phyloP scores from a whole-genome alignment of 2,797 vertebrate genomes.

The Muraenolepis orangiensis region DNA sequence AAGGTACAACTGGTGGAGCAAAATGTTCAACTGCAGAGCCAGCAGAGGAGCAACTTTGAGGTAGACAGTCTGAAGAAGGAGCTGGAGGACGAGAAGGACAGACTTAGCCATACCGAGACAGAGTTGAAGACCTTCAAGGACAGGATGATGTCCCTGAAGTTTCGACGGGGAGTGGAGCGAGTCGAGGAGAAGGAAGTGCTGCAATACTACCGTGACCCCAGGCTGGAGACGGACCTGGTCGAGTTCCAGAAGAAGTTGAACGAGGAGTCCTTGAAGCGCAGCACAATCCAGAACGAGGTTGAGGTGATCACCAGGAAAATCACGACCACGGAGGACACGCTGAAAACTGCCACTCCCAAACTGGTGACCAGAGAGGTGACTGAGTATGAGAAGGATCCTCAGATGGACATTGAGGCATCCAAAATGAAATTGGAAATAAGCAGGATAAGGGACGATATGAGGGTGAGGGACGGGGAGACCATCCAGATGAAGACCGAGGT shows the following conservation, averaged over 20 bases:
- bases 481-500: slow-evolving; percentile 81
- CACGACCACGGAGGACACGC: slow-evolving; percentile 68
- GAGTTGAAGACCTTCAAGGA: slow-evolving; percentile 77
- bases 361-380: slow-evolving; percentile 94
- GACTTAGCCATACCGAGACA: slow-evolving; percentile 66
- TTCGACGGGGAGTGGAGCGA: slow-evolving; percentile 84
- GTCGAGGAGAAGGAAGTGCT: slow-evolving; percentile 91
- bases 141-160: slow-evolving; percentile 81
- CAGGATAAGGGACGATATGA: slow-evolving; percentile 71
- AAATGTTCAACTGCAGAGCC: slow-evolving; percentile 71
- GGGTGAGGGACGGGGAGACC: slow-evolving; percentile 62
- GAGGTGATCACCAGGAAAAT: slow-evolving; percentile 73
- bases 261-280: slow-evolving; percentile 72
- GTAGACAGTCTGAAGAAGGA: slow-evolving; percentile 69
- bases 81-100: slow-evolving; percentile 79
- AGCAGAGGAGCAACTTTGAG: slow-evolving; percentile 53
- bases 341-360: slow-evolving; percentile 74
- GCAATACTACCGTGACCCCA: slow-evolving; percentile 89
- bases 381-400: slow-evolving; percentile 89
- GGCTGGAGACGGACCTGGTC: slow-evolving; percentile 76
- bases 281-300: slow-evolving; percentile 73
- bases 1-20: slow-evolving; percentile 71
- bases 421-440: slow-evolving; percentile 78
- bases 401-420: slow-evolving; percentile 79
- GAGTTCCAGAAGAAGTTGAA: slow-evolving; percentile 71